Base-by-base conservation (phyloP, 2,113 vertebrate genomes). In the Todiramphus chloris region DNA sequence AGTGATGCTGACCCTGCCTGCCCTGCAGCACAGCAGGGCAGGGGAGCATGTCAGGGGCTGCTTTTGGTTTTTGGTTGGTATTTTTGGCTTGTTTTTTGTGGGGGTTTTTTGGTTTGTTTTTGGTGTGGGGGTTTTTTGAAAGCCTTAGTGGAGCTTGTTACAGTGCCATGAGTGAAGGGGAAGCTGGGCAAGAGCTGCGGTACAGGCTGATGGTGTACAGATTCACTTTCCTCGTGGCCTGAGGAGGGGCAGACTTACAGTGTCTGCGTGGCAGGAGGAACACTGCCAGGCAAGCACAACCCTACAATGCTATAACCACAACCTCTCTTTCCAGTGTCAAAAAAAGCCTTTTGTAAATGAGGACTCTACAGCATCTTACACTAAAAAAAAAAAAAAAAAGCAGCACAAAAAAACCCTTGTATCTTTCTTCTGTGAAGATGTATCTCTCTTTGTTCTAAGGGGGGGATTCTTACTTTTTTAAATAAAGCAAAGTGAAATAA, bases 381-480 rank as follows among this genome's bases (percentile, higher is more conserved):
- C 33, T 48, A 50, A 77, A 21, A 89, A 73, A 86, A 44, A 3
- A 12, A 9, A 50, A 77, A 18, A 89, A 73, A 87, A 41, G 2
- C 12, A 11, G 21, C 11, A 20, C 14, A 44, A 3, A 12, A 11
- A 30, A 11, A 25, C 10, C 13, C 5, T 63, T 84, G 48, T 87
- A 18, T 70, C 91, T 97, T 97, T 96, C 97, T 97, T 98, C 97
- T 97, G 76, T 97, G 97, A 98, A 97, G 90, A 84, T 48, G 15
- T 80, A 50, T 55, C 14, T 25, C 24, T 75, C 43, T 72, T 30
- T 91, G 37, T 75, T 63, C 8, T 44, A 15, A 58, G 35, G 9
- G 28, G 11, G 28, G 35, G 13, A 14, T 43, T 69, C 31, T 5
- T 59, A 82, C 4, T 13, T 94, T 95, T 92, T 84, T 64, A 88